phyloP scores from a whole-genome alignment of 2,797 vertebrate species.

The Echeneis naucrates region DNA sequence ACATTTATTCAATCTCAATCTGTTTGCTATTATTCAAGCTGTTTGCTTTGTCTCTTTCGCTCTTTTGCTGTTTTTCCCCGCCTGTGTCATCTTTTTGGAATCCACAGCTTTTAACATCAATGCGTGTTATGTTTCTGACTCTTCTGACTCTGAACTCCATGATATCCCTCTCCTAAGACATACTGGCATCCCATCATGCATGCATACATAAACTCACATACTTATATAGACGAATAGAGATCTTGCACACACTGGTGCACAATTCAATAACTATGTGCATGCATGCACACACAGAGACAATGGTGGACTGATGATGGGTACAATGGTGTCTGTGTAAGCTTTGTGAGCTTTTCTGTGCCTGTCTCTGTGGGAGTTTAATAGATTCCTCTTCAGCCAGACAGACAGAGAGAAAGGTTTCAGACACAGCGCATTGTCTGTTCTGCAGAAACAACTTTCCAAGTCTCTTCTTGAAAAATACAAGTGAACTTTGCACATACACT shows the following conservation, averaged over 20 bases:
- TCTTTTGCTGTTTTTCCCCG: conserved; percentile 3
- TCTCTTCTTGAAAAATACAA: conserved; percentile 47
- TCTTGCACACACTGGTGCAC: conserved; percentile 48
- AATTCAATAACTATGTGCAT: conserved; percentile 56
- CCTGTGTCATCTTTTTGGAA: neutral
- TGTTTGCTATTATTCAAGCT: no score
- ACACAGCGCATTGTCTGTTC: conserved; percentile 16
- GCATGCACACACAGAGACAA: conserved; percentile 66
- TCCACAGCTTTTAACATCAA: conserved; percentile 15
- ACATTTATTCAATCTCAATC: neutral
- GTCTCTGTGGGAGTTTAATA: conserved; percentile 70
- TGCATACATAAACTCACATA: conserved; percentile 39
- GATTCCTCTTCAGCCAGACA: conserved; percentile 43
- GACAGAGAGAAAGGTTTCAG: conserved; percentile 40
- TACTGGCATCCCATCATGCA: conserved; percentile 36
- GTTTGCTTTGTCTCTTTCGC: conserved; percentile 5
- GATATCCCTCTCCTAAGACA: conserved; percentile 9
- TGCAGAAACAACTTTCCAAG: conserved; percentile 51
- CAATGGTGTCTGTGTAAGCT: conserved; percentile 71
- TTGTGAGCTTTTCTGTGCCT: conserved; percentile 60
- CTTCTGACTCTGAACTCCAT: conserved; percentile 20
- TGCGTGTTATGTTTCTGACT: neutral
- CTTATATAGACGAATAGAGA: conserved; percentile 34
- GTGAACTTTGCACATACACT: conserved; percentile 70
- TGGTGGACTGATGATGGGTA: conserved; percentile 64